phyloP scores from a whole-genome alignment of 2,797 vertebrate genomes.

The Etheostoma nigrum region DNA sequence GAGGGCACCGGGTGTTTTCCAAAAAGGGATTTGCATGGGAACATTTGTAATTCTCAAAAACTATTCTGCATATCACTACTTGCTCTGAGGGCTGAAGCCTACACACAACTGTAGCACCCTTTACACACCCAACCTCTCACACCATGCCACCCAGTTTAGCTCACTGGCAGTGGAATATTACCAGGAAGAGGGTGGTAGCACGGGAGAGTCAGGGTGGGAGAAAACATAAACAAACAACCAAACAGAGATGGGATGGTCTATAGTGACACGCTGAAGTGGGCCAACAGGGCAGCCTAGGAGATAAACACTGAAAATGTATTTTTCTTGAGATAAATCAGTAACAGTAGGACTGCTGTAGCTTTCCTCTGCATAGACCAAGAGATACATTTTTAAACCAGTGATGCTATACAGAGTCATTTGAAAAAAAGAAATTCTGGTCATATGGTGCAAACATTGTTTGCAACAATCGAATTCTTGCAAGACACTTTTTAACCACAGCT shows the following conservation, averaged over 20 bases:
- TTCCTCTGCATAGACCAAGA: conserved; percentile 7
- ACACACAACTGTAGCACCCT: conserved; percentile 54
- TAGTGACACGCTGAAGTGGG: conserved; percentile 47
- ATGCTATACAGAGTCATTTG: neutral
- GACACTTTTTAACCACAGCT: conserved; percentile 57
- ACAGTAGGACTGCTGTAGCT: conserved; percentile 23
- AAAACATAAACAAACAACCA: conserved; percentile 77
- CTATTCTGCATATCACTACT: conserved; percentile 37
- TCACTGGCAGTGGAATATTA: conserved; percentile 80
- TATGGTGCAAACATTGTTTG: neutral
- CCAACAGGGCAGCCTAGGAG: conserved; percentile 42
- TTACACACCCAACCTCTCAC: conserved; percentile 60
- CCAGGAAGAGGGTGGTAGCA: conserved; percentile 57
- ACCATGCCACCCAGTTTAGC: conserved; percentile 71
- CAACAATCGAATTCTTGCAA: conserved; percentile 29
- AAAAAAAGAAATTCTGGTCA: conserved; percentile 6
- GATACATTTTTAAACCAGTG: neutral
- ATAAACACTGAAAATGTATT: conserved; percentile 46
- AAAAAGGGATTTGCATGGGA: conserved; percentile 46
- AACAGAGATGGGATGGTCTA: conserved; percentile 64
- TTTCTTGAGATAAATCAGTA: conserved; percentile 48
- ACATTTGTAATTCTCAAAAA: conserved; percentile 48
- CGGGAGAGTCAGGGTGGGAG: conserved; percentile 49
- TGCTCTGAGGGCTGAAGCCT: conserved; percentile 26
- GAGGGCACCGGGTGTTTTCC: conserved; percentile 17